Base-by-base conservation (phyloP, 2,888 invertebrate species). In the Cantharis rustica region DNA sequence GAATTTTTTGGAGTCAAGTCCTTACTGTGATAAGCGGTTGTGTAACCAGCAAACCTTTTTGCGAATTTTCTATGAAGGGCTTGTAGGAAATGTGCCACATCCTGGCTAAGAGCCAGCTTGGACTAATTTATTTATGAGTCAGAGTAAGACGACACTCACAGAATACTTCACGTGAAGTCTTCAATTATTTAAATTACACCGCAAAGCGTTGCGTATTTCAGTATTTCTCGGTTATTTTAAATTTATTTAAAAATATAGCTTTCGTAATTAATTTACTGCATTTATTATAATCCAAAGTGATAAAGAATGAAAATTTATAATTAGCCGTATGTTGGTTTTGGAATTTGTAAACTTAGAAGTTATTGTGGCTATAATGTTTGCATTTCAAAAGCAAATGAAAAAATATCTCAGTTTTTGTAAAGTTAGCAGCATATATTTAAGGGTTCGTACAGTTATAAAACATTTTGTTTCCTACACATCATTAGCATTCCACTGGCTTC, bases 71-170 rank as follows among this genome's bases (percentile, higher is more conserved):
- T 72, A 66, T 72, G 75, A 74, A 81, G 79, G 81, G 82, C 82
- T 82, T 82, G 83, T 83, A 80, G 81, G 81, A 83, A 83, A 83
- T 83, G 83, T 82, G 81, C 80, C 80, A 80, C 79, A 82, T 82
- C 80, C 82, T 84, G 84, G 84, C 82, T 81, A 78, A 80, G 80
- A 80, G 84, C 84, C 84, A 84, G 81, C 79, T 78, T 79, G 75
- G 79, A 71, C 81, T 84, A 84, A 84, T 84, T 84, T 84, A 84
- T 84, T 84, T 84, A 84, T 82, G 81, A 83, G 79, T 79, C 79
- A 73, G 79, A 80, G 79, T 79, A 80, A 79, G 77, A 79, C 79
- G 79, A 80, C 81, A 78, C 80, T 79, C 76, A 66, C 79, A 75
- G 81, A 82, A 82, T 83, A 81, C 80, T 83, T 81, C 80, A 81